A percentile compares a stretch with the other conserved stretches of the same genome.
Evolutionary conservation across 2,888 invertebrate genomes (phyloP).

Genomic region (Lamellibrachia satsuma): DNA sequence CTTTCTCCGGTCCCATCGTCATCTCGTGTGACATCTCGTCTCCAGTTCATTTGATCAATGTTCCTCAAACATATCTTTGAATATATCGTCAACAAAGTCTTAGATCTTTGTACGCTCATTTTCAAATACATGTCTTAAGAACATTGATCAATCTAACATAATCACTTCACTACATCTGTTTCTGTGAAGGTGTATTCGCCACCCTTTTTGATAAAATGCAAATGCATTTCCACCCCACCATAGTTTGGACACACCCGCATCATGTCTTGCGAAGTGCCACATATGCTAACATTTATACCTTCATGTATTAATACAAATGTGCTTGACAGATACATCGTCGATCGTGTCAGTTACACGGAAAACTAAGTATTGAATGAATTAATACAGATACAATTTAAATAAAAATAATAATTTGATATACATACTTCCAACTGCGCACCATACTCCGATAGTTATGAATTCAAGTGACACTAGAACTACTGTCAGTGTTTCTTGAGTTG

Average conservation of each 20-base stretch:
- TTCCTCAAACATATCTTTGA: not conserved
- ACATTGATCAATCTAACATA: not conserved
- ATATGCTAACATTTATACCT: not conserved
- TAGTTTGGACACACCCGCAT: not conserved
- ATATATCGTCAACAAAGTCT: not conserved
- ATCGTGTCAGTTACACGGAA: too few species aligned
- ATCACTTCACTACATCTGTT: not conserved
- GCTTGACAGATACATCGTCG: too few species aligned
- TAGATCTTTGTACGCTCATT: not conserved
- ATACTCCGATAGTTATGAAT: too few species aligned
- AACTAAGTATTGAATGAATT: too few species aligned
- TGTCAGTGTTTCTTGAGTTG: too few species aligned
- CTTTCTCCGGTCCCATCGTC: not conserved
- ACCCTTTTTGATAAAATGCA: not conserved
- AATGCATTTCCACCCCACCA: not conserved
- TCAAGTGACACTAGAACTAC: too few species aligned
- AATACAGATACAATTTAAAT: too few species aligned
- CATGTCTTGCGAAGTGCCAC: not conserved
- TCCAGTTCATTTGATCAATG: not conserved
- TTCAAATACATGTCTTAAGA: not conserved
- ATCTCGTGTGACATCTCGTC: not conserved
- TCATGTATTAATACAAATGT: too few species aligned
- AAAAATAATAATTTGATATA: too few species aligned
- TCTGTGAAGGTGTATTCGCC: not conserved
- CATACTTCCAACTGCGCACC: too few species aligned